Evolutionary conservation across 1,140 invertebrate species (phyloP).

Genomic region (Stratiolaelaps scimitus): DNA sequence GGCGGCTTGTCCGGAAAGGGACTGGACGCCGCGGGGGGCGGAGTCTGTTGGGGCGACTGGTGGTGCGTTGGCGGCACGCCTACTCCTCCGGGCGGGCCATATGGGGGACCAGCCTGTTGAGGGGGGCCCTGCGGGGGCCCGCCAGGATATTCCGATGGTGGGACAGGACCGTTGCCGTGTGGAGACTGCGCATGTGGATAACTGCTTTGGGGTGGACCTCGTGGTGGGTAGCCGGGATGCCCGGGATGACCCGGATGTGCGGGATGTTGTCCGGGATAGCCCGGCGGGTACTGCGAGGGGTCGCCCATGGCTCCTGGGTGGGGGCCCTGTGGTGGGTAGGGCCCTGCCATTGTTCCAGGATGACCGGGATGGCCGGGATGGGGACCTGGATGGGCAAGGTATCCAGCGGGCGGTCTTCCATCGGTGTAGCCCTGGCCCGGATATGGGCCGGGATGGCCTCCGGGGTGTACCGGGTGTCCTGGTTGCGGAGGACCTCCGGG

Average conservation of each 20-base stretch:
- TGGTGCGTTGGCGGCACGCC: constrained; percentile 28
- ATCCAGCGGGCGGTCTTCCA: neutral
- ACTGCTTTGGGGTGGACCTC: constrained; percentile 20
- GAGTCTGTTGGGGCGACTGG: constrained; percentile 32
- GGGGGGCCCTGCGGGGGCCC: constrained; percentile 5
- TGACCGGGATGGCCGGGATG: constrained; percentile 19
- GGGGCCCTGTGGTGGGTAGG: constrained; percentile 22
- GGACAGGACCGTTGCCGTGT: constrained; percentile 25
- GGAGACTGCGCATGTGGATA: constrained; percentile 27
- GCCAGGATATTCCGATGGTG: neutral
- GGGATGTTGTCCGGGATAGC: constrained; percentile 4
- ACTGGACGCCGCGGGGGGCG: constrained; percentile 30
- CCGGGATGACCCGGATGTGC: no score
- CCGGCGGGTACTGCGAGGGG: constrained; percentile 21
- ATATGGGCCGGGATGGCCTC: neutral
- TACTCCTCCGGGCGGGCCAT: constrained; percentile 10
- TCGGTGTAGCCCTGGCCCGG: no score
- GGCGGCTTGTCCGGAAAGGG: constrained; percentile 27
- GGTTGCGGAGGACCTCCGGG: neutral
- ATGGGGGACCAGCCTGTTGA: constrained; percentile 9
- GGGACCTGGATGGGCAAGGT: constrained; percentile 11
- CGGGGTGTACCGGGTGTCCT: constrained; percentile 8
- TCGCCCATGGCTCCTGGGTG: constrained; percentile 18
- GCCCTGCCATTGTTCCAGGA: constrained; percentile 11
- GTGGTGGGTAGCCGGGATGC: constrained; percentile 24